Evolutionary conservation across 2,888 invertebrate species (phyloP).

Genomic region (Caenorhabditis wallacei): DNA sequence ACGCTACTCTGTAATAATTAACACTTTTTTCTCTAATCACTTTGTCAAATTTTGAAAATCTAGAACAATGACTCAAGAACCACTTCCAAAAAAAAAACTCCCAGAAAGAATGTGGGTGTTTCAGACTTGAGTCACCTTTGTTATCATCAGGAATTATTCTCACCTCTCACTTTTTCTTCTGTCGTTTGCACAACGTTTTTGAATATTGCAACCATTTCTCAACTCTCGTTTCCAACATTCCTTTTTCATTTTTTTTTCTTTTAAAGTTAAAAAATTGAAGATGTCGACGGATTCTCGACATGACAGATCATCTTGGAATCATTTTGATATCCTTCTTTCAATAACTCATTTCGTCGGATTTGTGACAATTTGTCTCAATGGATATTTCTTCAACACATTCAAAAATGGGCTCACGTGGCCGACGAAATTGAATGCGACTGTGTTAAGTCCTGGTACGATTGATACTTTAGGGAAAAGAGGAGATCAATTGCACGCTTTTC

Average conservation of each 20-base stretch:
- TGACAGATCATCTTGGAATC: conserved; percentile 13
- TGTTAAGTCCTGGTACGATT: not conserved
- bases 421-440: not conserved
- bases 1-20: not conserved
- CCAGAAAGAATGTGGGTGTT: conserved; percentile 50
- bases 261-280: no score
- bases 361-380: conserved; percentile 67
- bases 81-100: conserved; percentile 3
- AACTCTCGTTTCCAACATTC: not conserved
- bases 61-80: conserved; percentile 9
- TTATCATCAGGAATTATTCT: conserved; percentile 55
- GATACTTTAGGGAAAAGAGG: conserved; percentile 20
- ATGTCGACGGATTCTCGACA: conserved; percentile 46
- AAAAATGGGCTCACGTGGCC: conserved; percentile 67
- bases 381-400: conserved; percentile 70
- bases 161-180: conserved; percentile 6
- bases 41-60: not conserved
- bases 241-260: not conserved
- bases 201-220: not conserved
- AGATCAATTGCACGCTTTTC: conserved; percentile 68
- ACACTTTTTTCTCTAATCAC: not conserved
- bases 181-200: conserved; percentile 29
- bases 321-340: conserved; percentile 48
- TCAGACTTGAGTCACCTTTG: conserved; percentile 32
- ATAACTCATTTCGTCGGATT: conserved; percentile 73